Percentiles rank a stretch among this genome's conserved stretches.
These are phyloP conservation scores for Lydus trimaculatus DNA, from an alignment of 2,888 invertebrate species.

Conservation along the genomic window DNA sequence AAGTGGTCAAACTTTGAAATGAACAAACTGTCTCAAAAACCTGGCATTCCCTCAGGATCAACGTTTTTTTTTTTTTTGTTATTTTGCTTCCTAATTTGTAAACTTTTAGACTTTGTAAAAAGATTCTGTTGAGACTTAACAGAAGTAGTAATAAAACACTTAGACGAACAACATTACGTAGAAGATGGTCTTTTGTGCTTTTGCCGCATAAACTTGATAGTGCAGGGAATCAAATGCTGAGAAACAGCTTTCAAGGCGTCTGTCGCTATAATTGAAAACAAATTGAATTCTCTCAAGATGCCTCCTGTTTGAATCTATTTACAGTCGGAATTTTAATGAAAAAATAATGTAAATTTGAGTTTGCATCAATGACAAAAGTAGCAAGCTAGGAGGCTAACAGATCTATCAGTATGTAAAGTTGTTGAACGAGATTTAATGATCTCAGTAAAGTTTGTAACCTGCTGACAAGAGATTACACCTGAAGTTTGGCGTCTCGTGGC, in stretches of 20 bases:
- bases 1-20: constrained; percentile 44
- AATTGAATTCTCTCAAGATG: constrained; percentile 30
- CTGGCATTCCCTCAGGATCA: not conserved
- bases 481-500: constrained; percentile 33
- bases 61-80: not conserved
- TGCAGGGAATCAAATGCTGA: not conserved
- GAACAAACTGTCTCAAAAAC: constrained; percentile 37
- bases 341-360: constrained; percentile 30
- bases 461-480: constrained; percentile 36
- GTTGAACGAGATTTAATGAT: constrained; percentile 34
- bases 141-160: not conserved
- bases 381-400: constrained; percentile 14
- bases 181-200: not conserved
- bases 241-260: constrained; percentile 1
- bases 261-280: constrained; percentile 33
- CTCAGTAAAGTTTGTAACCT: constrained; percentile 37
- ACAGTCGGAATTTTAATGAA: constrained; percentile 35
- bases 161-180: not conserved
- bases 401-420: constrained; percentile 31
- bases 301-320: constrained; percentile 23
- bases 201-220: not conserved
- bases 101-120: constrained; percentile 12
- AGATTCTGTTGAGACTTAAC: not conserved
- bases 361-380: constrained; percentile 1
- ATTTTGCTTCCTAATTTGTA: constrained; percentile 4